Evolutionary conservation across 2,797 vertebrate genomes (phyloP).

Genomic region (Selene dorsalis): DNA sequence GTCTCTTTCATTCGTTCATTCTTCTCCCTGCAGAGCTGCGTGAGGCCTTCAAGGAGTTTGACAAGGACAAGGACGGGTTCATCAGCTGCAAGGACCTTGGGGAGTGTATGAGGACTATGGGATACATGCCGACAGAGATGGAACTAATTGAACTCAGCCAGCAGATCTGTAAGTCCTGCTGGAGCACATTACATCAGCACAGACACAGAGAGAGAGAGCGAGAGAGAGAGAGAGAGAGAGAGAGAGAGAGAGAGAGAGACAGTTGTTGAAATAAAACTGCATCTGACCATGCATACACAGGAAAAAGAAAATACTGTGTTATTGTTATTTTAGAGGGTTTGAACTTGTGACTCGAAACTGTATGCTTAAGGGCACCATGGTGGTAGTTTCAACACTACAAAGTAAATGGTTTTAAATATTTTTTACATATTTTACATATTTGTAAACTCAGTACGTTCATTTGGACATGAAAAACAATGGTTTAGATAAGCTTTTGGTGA

Average conservation of each 20-base stretch:
- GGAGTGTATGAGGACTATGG: conserved; percentile 98
- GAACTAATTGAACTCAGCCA: conserved; percentile 98
- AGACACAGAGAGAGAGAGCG: background rate
- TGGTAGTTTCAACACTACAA: too few species aligned
- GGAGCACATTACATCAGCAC: conserved; percentile 4
- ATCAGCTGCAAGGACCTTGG: conserved; percentile 97
- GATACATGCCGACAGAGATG: conserved; percentile 99
- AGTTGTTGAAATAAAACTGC: background rate
- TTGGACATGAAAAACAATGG: background rate
- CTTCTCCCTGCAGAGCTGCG: conserved; percentile 87
- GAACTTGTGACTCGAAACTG: background rate
- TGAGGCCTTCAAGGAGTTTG: conserved; percentile 95
- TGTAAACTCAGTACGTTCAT: background rate
- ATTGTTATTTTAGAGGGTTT: background rate
- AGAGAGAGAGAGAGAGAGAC: background rate
- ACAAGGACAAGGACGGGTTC: conserved; percentile 93
- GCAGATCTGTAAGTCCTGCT: conserved; percentile 89
- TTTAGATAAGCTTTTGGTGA: background rate
- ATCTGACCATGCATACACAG: background rate
- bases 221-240: too few species aligned
- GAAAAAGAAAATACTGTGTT: background rate
- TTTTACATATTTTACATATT: too few species aligned
- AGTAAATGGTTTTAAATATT: background rate
- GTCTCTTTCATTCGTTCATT: background rate
- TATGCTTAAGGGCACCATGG: background rate